Percentiles rank a stretch among this genome's conserved stretches.
These are phyloP conservation scores for Bugulina stolonifera DNA, from an alignment of 2,888 invertebrate species.

Conservation along the genomic window DNA sequence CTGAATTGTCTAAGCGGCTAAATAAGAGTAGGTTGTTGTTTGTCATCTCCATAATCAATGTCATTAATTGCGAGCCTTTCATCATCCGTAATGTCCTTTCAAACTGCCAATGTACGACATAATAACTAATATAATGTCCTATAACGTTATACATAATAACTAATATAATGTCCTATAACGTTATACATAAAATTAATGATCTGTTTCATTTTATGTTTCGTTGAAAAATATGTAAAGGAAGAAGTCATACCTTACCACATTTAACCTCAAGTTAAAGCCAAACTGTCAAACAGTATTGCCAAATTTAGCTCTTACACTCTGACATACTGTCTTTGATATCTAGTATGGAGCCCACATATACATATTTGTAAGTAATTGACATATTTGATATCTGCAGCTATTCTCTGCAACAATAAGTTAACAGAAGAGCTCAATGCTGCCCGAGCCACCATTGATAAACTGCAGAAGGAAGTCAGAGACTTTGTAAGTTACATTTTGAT, in stretches of 20 bases:
- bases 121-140: background rate
- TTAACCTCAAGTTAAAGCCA: too few relatives aligned
- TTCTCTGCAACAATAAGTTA: constrained; percentile 38
- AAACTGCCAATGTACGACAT: background rate
- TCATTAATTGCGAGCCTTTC: background rate
- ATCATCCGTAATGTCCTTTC: background rate
- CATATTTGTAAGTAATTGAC: too few relatives aligned
- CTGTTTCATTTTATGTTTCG: background rate
- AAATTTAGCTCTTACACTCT: too few relatives aligned
- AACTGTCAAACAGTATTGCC: too few relatives aligned
- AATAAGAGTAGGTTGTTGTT: background rate
- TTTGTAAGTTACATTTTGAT: background rate
- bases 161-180: background rate
- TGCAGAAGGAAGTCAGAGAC: constrained; percentile 39
- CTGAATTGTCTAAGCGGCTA: background rate
- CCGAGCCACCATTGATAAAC: constrained; percentile 39
- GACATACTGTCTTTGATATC: too few relatives aligned
- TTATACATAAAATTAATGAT: background rate
- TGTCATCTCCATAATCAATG: background rate
- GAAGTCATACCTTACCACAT: too few relatives aligned
- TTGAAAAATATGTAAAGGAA: background rate
- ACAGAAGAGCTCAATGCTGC: constrained; percentile 41
- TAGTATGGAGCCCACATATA: too few relatives aligned
- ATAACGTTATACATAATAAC: background rate
- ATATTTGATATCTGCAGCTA: too few relatives aligned